A percentile compares a stretch with the other conserved stretches of the same genome.
Conservation (phyloP, 2,888 invertebrate genomes). For the Lucinisca nassula region DNA sequence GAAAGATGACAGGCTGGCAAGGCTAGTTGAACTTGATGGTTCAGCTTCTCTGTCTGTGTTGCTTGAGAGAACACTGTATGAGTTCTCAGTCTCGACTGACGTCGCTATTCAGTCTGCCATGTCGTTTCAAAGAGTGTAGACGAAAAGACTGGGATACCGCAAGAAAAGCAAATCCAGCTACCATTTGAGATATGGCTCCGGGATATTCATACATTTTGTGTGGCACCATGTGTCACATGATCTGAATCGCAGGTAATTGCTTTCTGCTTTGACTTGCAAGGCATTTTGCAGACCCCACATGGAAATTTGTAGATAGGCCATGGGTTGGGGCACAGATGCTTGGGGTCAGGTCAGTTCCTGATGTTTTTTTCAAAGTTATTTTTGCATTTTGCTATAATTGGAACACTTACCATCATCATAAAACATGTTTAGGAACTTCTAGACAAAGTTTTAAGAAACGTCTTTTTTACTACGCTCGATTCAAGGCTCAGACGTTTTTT, state of each 20-base stretch:
- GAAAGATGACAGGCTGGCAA: background rate
- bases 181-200: background rate
- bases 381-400: no score
- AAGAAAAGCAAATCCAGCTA: slow-evolving; percentile 10
- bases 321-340: no score
- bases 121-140: background rate
- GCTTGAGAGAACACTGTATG: slow-evolving; percentile 8
- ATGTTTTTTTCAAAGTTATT: no score
- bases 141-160: slow-evolving; percentile 12
- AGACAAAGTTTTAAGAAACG: no score
- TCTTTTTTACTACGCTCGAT: no score
- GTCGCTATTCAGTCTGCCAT: slow-evolving; percentile 3
- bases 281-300: background rate
- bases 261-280: slow-evolving; percentile 7
- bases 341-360: no score
- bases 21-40: background rate
- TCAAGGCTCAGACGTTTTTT: no score
- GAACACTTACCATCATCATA: no score
- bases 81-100: background rate
- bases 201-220: slow-evolving; percentile 8
- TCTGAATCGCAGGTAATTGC: background rate
- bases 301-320: no score
- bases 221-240: slow-evolving; percentile 14
- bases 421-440: no score
- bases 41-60: background rate